A percentile compares a stretch with the other conserved stretches of the same genome.
These are phyloP conservation scores for Taxidea taxus DNA, from an alignment of 2,113 vertebrate species.

Conservation along the genomic window DNA sequence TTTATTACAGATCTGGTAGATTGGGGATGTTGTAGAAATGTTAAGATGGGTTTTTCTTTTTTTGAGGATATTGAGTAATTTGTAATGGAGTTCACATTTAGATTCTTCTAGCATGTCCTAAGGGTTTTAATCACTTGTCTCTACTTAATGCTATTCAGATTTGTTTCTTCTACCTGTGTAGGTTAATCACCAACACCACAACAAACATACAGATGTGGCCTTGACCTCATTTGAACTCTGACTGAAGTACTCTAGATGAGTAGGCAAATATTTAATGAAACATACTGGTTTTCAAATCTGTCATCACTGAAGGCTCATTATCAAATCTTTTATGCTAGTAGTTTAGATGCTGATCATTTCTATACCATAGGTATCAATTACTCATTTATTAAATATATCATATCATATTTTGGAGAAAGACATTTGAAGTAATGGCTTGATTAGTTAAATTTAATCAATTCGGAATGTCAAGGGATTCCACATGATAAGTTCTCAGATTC, in stretches of 20 bases:
- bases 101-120: neutral
- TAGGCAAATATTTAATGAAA: conserved; percentile 18
- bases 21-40: neutral
- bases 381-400: neutral
- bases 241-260: neutral
- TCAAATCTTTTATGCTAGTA: neutral
- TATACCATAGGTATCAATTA: neutral
- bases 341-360: neutral
- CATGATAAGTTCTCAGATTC: conserved; percentile 6
- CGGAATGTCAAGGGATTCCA: neutral
- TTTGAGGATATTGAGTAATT: neutral
- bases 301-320: neutral
- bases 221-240: neutral
- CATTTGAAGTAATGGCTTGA: conserved; percentile 11
- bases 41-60: neutral
- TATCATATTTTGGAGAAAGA: neutral
- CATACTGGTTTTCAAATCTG: neutral
- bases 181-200: neutral
- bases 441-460: neutral
- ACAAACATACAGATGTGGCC: neutral
- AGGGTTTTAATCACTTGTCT: neutral
- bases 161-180: neutral
- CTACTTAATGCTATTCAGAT: neutral
- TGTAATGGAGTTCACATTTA: neutral
- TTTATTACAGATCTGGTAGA: neutral